Evolutionary conservation across 2,888 invertebrate genomes (phyloP).

Genomic region (Elmis aenea): DNA sequence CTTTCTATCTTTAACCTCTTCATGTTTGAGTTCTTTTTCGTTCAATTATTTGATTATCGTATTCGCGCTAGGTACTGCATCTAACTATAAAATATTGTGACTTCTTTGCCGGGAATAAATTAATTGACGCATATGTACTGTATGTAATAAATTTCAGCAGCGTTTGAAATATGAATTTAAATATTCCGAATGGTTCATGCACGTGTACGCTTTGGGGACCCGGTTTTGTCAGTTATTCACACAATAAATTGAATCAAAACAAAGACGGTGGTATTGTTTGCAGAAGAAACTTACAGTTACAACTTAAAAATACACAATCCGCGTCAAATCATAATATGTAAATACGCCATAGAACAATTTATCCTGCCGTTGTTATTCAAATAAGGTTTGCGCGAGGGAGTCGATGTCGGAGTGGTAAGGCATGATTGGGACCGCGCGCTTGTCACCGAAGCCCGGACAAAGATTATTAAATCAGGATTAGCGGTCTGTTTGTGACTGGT

Average conservation of each 20-base stretch:
- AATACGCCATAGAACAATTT: constrained; percentile 41
- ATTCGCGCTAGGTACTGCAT: too few relatives aligned
- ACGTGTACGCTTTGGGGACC: too few relatives aligned
- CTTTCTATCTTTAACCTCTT: too few relatives aligned
- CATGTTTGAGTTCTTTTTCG: too few relatives aligned
- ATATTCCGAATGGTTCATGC: too few relatives aligned
- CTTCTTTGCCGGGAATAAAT: too few relatives aligned
- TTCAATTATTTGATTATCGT: too few relatives aligned
- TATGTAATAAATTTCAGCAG: too few relatives aligned
- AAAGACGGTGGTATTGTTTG: constrained; percentile 3
- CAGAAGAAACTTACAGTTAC: constrained; percentile 13
- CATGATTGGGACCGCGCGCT: constrained; percentile 53
- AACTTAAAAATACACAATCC: constrained; percentile 30
- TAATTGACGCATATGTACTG: too few relatives aligned
- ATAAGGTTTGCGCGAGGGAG: constrained; percentile 31
- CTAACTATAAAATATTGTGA: too few relatives aligned
- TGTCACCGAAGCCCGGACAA: constrained; percentile 39
- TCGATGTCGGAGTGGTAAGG: constrained; percentile 48
- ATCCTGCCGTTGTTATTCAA: constrained; percentile 39
- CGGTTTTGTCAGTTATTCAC: too few relatives aligned
- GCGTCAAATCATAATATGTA: constrained; percentile 38
- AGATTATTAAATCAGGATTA: constrained; percentile 50
- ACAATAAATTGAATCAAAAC: constrained; percentile 8
- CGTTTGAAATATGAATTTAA: too few relatives aligned
- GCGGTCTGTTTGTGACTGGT: constrained; percentile 43